Evolutionary conservation across 1,140 invertebrate genomes (phyloP).

Genomic region (Drosophila nebulosa): DNA sequence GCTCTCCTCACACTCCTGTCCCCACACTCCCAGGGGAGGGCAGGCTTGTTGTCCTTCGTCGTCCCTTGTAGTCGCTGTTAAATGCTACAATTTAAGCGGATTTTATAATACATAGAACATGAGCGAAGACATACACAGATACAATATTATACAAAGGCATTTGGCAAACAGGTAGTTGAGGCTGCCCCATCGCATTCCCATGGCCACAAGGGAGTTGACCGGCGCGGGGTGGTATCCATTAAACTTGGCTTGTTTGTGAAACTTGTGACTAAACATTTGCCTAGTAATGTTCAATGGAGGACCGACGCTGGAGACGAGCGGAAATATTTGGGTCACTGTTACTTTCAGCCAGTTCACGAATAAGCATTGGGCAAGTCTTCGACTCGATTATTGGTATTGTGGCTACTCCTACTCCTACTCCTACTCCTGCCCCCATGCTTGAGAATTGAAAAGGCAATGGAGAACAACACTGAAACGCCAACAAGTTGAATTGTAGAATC

Average conservation of each 20-base stretch:
- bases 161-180: background rate
- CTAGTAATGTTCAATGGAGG: background rate
- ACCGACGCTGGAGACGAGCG: background rate
- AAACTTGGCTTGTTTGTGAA: constrained; percentile 30
- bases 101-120: constrained; percentile 33
- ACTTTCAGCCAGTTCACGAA: constrained; percentile 26
- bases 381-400: background rate
- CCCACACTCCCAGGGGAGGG: background rate
- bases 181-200: too few species aligned
- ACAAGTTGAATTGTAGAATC: constrained; percentile 12
- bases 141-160: background rate
- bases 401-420: too few species aligned
- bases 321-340: constrained; percentile 43
- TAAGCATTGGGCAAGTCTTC: constrained; percentile 33
- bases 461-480: background rate
- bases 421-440: too few species aligned
- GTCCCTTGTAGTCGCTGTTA: constrained; percentile 20
- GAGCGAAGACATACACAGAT: background rate
- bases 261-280: constrained; percentile 19
- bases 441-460: background rate
- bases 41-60: background rate
- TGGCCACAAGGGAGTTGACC: background rate
- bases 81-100: constrained; percentile 55
- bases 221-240: constrained; percentile 18
- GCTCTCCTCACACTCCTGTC: background rate